phyloP scores from a whole-genome alignment of 2,888 invertebrate species.

The Ramazzottius varieornatus region DNA sequence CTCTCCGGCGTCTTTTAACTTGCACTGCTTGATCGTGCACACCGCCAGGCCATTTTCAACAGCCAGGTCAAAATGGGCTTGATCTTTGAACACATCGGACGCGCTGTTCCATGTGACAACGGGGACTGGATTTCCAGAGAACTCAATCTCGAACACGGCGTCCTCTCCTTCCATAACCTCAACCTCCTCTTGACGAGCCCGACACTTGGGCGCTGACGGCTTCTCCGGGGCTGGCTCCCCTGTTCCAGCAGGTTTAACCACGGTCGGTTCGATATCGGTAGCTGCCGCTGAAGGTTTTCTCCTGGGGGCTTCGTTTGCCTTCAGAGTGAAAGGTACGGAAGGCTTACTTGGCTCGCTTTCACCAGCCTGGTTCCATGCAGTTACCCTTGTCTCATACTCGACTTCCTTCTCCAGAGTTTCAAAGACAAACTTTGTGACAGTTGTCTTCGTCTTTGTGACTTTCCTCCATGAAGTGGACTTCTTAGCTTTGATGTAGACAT shows the following conservation, averaged over 20 bases:
- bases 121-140: conserved; percentile 16
- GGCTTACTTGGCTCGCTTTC: conserved; percentile 17
- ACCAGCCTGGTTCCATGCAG: conserved; percentile 19
- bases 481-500: background rate
- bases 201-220: background rate
- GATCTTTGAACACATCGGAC: background rate
- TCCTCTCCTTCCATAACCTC: conserved; percentile 21
- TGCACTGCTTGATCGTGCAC: background rate
- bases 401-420: background rate
- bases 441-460: background rate
- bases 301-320: background rate
- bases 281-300: background rate
- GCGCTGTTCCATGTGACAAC: conserved; percentile 9
- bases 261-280: background rate
- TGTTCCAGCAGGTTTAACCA: background rate
- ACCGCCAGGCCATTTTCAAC: background rate
- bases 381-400: conserved; percentile 17
- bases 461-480: background rate
- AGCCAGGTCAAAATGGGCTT: background rate
- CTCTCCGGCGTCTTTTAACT: background rate
- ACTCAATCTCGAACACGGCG: conserved; percentile 21
- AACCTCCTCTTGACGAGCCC: conserved; percentile 17
- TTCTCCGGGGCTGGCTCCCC: background rate
- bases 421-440: background rate
- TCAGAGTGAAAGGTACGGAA: conserved; percentile 15